A percentile compares a stretch with the other conserved stretches of the same genome.
Evolutionary conservation across 2,797 vertebrate species (phyloP).

Genomic region (Lepilemur ruficaudatus): DNA sequence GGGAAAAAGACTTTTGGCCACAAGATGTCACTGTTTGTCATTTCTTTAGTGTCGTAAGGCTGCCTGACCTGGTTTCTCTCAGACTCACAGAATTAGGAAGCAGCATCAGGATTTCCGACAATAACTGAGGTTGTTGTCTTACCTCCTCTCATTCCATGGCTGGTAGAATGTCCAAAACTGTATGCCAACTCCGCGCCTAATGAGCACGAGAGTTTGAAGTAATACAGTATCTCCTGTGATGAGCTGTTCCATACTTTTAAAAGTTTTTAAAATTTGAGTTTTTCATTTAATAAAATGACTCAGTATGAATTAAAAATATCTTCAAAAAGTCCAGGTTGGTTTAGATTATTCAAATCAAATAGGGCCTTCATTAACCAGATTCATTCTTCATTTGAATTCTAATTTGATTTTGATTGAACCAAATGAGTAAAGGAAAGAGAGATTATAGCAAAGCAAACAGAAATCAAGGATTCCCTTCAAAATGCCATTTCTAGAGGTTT

Average conservation of each 20-base stretch:
- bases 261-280: not conserved
- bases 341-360: not conserved
- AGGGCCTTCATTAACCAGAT: not conserved
- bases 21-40: constrained; percentile 30
- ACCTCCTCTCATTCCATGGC: not conserved
- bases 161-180: not conserved
- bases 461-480: not conserved
- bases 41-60: not conserved
- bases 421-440: not conserved
- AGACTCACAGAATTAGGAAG: not conserved
- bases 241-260: not conserved
- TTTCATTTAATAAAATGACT: not conserved
- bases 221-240: not conserved
- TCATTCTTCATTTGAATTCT: not conserved
- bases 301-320: not conserved
- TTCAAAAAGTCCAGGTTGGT: not conserved
- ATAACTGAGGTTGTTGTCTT: not conserved
- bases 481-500: not conserved
- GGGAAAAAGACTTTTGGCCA: not conserved
- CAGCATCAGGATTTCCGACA: not conserved
- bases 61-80: not conserved
- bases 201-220: not conserved
- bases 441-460: not conserved
- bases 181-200: not conserved
- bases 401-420: not conserved